Evolutionary conservation across 2,888 invertebrate species (phyloP).

Genomic region (Volucella bombylans): DNA sequence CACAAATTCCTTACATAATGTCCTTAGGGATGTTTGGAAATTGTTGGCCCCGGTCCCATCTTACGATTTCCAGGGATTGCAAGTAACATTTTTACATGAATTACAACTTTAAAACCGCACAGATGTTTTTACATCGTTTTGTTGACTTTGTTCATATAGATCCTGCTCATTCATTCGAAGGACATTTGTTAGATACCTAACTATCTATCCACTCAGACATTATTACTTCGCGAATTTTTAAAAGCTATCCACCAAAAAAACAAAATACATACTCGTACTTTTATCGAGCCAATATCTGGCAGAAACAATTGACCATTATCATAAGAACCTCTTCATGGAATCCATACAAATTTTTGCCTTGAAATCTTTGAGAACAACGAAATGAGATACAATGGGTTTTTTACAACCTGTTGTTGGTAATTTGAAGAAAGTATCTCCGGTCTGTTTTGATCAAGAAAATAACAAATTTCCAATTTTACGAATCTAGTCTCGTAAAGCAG

Average conservation of each 20-base stretch:
- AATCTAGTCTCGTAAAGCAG: constrained; percentile 17
- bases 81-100: no score
- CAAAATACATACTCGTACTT: not conserved
- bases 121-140: no score
- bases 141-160: no score
- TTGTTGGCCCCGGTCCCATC: no score
- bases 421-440: not conserved
- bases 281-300: not conserved
- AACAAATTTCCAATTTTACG: constrained; percentile 18
- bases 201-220: no score
- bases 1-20: no score
- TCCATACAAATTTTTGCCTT: not conserved
- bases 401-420: constrained; percentile 4
- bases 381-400: not conserved
- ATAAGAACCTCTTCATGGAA: not conserved
- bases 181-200: no score
- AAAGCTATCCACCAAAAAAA: not conserved
- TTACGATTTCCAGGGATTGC: no score
- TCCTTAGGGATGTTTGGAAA: no score
- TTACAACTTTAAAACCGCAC: no score
- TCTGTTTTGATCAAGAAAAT: not conserved
- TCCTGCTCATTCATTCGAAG: no score
- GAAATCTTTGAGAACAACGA: not conserved
- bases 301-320: not conserved
- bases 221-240: no score